A percentile compares a stretch with the other conserved stretches of the same genome.
Conservation (phyloP, 2,888 invertebrate species). For the Glyphotaelius pellucidus region DNA sequence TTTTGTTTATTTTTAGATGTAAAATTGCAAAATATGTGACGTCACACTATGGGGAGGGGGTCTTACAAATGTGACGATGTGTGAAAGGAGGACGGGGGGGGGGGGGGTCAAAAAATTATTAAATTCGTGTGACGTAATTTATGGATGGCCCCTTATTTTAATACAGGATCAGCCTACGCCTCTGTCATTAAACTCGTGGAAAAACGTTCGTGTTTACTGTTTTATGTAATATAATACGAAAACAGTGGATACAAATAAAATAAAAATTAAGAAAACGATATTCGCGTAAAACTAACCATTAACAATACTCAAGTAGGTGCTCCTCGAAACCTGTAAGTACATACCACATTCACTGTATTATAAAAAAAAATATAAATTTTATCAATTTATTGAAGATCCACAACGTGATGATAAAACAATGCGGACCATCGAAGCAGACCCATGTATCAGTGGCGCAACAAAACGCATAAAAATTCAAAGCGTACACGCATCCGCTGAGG, state of each 20-base stretch:
- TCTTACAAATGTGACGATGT: too few relatives aligned
- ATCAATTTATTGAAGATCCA: background rate
- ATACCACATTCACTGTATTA: too few relatives aligned
- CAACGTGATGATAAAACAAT: background rate
- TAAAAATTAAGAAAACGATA: background rate
- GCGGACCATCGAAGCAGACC: slow-evolving; percentile 25
- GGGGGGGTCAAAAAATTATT: too few relatives aligned
- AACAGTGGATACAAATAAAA: too few relatives aligned
- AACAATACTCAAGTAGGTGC: background rate
- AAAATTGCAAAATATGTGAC: too few relatives aligned
- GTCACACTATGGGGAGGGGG: too few relatives aligned
- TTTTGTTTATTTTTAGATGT: too few relatives aligned
- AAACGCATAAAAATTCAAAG: slow-evolving; percentile 59
- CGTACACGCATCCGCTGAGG: slow-evolving; percentile 62
- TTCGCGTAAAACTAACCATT: background rate
- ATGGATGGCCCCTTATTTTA: too few relatives aligned
- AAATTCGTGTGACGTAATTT: too few relatives aligned
- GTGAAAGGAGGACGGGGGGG: too few relatives aligned
- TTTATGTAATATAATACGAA: background rate
- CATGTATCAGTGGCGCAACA: slow-evolving; percentile 38
- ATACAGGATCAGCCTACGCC: background rate
- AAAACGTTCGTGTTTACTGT: background rate
- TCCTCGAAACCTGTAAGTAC: too few relatives aligned
- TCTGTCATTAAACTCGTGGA: background rate
- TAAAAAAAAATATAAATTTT: background rate